phyloP scores from a whole-genome alignment of 2,888 invertebrate genomes.

The Drosophila quinaria region DNA sequence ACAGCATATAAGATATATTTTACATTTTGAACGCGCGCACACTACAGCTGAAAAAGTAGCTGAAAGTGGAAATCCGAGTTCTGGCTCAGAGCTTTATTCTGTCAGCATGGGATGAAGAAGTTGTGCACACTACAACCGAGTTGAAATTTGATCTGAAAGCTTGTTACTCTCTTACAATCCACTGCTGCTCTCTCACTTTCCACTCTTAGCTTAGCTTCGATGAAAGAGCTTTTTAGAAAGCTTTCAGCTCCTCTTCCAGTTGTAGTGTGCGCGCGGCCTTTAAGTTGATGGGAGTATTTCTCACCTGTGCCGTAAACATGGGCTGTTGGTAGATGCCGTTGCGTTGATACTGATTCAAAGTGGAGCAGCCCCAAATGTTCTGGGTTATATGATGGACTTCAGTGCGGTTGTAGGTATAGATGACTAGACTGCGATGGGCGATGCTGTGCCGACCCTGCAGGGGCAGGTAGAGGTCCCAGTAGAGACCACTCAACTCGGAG shows the following conservation, averaged over 20 bases:
- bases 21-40: too few species aligned
- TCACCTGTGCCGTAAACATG: slow-evolving; percentile 92
- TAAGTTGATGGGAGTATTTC: neutral
- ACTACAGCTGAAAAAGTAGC: neutral
- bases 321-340: slow-evolving; percentile 90
- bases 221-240: too few species aligned
- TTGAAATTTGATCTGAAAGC: too few species aligned
- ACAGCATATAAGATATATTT: neutral
- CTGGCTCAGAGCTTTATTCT: too few species aligned
- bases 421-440: slow-evolving; percentile 90
- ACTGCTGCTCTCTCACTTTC: too few species aligned
- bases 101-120: too few species aligned
- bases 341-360: slow-evolving; percentile 88
- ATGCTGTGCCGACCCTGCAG: slow-evolving; percentile 92
- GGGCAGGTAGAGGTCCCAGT: slow-evolving; percentile 95
- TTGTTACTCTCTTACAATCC: too few species aligned
- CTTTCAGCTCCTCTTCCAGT: too few species aligned
- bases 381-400: slow-evolving; percentile 81
- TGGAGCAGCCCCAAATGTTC: slow-evolving; percentile 87
- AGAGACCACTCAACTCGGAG: slow-evolving; percentile 90
- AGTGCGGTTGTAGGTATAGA: slow-evolving; percentile 81
- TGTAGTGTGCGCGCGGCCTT: too few species aligned
- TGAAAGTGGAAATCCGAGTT: too few species aligned
- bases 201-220: too few species aligned
- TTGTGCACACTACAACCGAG: too few species aligned